Conservation (phyloP, 2,113 vertebrate genomes). For the Gymnorhina tibicen region DNA sequence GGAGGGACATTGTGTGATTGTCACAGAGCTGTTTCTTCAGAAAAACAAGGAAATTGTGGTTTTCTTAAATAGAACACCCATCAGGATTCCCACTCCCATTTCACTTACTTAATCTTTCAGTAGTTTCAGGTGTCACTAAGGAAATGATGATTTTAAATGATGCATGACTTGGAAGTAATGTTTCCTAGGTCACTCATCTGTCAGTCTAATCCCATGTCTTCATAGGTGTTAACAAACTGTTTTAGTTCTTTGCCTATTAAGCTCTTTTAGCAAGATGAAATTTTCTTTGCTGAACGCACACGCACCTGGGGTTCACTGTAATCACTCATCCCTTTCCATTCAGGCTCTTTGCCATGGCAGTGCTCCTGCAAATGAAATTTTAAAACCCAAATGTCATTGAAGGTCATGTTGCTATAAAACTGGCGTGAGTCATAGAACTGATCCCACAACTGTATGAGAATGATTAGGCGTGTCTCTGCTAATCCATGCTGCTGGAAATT, state of each 20-base stretch:
- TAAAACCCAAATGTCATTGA: slow-evolving; percentile 4
- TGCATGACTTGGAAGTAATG: neutral
- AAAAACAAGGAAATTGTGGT: neutral
- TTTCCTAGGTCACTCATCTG: neutral
- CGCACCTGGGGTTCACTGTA: neutral
- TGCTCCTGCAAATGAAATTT: neutral
- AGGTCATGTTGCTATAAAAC: neutral
- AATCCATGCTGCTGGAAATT: neutral
- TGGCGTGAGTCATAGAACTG: neutral
- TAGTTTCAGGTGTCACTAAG: neutral
- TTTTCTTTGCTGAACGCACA: neutral
- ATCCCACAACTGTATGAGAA: neutral
- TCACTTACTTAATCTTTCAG: neutral
- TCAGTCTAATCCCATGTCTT: neutral
- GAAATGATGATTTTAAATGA: neutral
- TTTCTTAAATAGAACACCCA: neutral
- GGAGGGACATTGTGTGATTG: neutral
- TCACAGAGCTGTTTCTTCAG: neutral
- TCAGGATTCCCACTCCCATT: neutral
- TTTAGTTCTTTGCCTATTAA: neutral
- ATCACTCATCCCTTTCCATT: neutral
- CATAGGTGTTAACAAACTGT: neutral
- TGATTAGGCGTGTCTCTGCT: rapidly evolving
- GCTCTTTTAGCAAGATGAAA: neutral
- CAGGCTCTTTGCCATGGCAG: neutral